phyloP scores from a whole-genome alignment of 2,888 invertebrate species.

The Aricia artaxerxes region DNA sequence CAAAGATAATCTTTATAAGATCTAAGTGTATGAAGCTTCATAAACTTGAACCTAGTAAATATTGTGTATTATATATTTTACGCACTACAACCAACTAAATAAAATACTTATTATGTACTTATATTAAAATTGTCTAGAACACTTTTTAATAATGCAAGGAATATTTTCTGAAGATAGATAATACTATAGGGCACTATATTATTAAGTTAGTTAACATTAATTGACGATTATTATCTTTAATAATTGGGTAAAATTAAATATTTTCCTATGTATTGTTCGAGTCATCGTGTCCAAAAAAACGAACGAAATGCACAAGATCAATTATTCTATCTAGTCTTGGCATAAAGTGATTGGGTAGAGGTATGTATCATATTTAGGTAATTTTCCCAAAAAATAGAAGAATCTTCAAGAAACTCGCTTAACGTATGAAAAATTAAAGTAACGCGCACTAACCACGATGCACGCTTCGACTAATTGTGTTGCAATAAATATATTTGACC shows the following conservation, averaged over 20 bases:
- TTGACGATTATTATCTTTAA: background rate
- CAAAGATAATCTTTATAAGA: too few species aligned
- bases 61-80: too few species aligned
- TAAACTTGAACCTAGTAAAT: too few species aligned
- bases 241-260: background rate
- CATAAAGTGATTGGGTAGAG: background rate
- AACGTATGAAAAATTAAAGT: conserved; percentile 23
- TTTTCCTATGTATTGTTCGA: background rate
- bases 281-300: background rate
- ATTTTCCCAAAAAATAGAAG: background rate
- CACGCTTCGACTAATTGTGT: conserved; percentile 35
- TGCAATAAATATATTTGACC: conserved; percentile 32
- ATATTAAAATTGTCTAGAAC: background rate
- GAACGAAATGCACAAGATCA: background rate
- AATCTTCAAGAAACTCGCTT: background rate
- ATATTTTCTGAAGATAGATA: background rate
- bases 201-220: background rate
- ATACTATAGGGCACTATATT: background rate
- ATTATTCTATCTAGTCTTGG: background rate
- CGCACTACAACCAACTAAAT: too few species aligned
- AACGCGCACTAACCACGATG: conserved; percentile 39
- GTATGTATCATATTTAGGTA: background rate
- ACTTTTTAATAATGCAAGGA: background rate
- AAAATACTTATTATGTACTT: too few species aligned
- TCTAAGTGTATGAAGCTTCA: background rate